Evolutionary conservation across 2,797 vertebrate species (phyloP).

Genomic region (Rhinogobio ventralis): DNA sequence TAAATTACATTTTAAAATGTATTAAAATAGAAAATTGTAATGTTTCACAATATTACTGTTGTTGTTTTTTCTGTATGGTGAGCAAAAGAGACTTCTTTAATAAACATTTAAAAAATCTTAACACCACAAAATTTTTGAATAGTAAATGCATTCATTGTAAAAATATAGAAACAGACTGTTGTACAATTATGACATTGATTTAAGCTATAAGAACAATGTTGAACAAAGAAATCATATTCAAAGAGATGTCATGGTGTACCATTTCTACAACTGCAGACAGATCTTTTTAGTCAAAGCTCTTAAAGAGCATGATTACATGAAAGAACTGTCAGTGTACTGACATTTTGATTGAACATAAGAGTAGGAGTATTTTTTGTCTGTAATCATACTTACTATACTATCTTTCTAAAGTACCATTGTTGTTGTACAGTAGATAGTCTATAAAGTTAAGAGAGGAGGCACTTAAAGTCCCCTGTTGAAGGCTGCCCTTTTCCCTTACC

Average conservation of each 20-base stretch:
- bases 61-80: not conserved
- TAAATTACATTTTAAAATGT: not conserved
- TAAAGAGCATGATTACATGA: constrained; percentile 8
- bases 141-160: not conserved
- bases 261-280: not conserved
- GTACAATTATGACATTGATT: constrained; percentile 16
- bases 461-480: constrained; percentile 6
- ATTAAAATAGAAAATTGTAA: not conserved
- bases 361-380: not conserved
- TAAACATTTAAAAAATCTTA: not conserved
- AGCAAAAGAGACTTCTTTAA: not conserved
- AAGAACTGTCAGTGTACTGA: constrained; percentile 31
- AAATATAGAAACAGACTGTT: not conserved
- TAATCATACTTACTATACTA: not conserved
- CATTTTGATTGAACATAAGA: constrained; percentile 6
- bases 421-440: not conserved
- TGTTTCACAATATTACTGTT: not conserved
- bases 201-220: not conserved
- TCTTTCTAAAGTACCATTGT: constrained; percentile 7
- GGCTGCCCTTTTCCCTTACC: constrained; percentile 25
- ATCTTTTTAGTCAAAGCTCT: constrained; percentile 18
- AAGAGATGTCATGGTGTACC: constrained; percentile 34
- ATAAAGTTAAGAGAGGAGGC: constrained; percentile 19
- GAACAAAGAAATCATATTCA: constrained; percentile 28
- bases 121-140: not conserved